phyloP scores from a whole-genome alignment of 2,888 invertebrate genomes.

The Coelinius sp. region DNA sequence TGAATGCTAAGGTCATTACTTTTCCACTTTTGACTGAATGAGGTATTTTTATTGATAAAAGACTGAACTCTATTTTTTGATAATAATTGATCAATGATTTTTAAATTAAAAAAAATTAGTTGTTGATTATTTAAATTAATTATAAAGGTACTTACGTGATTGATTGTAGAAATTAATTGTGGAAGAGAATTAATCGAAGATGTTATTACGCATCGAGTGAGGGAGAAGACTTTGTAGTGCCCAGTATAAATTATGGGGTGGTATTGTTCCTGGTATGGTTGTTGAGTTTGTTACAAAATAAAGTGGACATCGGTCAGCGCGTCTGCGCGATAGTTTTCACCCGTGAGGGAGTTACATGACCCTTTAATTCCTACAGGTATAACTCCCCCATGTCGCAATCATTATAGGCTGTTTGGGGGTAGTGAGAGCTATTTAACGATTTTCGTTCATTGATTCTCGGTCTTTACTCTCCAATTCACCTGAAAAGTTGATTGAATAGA shows the following conservation, averaged over 20 bases:
- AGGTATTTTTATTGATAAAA: neutral
- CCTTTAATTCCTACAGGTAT: conserved; percentile 47
- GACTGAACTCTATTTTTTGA: no score
- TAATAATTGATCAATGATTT: neutral
- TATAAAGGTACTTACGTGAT: conserved; percentile 4
- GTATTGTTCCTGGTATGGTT: neutral
- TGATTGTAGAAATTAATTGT: neutral
- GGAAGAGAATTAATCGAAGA: neutral
- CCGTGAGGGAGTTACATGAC: conserved; percentile 40
- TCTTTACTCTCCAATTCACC: neutral
- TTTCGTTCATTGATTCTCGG: neutral
- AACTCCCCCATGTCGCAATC: conserved; percentile 44
- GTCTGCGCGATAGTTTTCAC: conserved; percentile 50
- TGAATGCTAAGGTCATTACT: conserved; percentile 12
- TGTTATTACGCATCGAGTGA: neutral
- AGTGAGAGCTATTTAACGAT: neutral
- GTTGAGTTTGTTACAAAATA: conserved; percentile 36
- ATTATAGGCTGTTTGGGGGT: neutral
- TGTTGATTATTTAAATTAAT: neutral
- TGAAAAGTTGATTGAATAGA: neutral
- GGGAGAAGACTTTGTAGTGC: neutral
- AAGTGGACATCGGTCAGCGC: conserved; percentile 61
- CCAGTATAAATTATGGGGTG: neutral
- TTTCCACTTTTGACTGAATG: neutral
- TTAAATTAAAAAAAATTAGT: neutral